Conservation (phyloP, 2,797 vertebrate species). For the Tadarida brasiliensis region DNA sequence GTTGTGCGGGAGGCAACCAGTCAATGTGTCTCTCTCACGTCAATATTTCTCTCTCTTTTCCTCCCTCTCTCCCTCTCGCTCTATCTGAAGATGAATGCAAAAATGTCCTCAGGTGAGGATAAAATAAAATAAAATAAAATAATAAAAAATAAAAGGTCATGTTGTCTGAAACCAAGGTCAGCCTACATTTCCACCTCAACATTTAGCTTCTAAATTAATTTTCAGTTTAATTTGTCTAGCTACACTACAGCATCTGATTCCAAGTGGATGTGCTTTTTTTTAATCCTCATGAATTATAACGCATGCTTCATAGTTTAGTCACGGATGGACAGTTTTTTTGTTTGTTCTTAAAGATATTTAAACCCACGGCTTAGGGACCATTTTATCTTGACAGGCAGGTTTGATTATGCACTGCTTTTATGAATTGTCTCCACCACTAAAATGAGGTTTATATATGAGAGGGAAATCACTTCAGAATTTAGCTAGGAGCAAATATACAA, state of each 20-base stretch:
- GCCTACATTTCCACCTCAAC: background rate
- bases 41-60: too few relatives aligned
- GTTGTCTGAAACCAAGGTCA: constrained; percentile 14
- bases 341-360: constrained; percentile 21
- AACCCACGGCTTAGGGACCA: background rate
- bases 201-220: background rate
- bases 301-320: background rate
- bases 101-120: too few relatives aligned
- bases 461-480: constrained; percentile 31
- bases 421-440: constrained; percentile 48
- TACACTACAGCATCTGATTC: constrained; percentile 4
- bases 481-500: background rate
- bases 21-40: too few relatives aligned
- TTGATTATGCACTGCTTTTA: constrained; percentile 18
- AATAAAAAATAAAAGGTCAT: background rate
- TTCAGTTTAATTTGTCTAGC: constrained; percentile 39
- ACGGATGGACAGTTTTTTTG: background rate
- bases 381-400: background rate
- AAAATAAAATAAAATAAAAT: too few relatives aligned
- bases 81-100: too few relatives aligned
- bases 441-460: background rate
- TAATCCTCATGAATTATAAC: background rate
- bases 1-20: too few relatives aligned
- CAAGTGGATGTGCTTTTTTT: background rate
- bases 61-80: too few relatives aligned